Evolutionary conservation across 2,113 vertebrate species (phyloP), one percentile per base, ranked within the genome.

Genomic region (Scolopax mira): DNA sequence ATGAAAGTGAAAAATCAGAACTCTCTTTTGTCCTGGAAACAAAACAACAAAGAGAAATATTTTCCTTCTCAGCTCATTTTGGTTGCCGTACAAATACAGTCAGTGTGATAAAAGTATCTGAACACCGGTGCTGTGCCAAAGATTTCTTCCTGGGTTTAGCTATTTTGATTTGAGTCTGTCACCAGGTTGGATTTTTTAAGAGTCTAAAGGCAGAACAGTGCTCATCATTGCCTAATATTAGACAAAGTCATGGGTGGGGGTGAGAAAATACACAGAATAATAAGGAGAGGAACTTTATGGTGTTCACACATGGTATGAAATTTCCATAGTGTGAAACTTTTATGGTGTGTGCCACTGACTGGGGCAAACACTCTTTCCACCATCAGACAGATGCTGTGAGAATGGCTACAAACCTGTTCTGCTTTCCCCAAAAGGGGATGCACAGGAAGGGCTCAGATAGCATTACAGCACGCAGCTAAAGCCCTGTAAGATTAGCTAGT

Each of bases 31-130:
- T 88, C 66, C 70, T 89, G 74, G 89, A 90, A 92, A 69, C 79
- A 64, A 85, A 92, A 90, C 52, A 42, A 48, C 52, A 33, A 64
- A 66, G 81, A 66, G 52, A 69, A 87, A 84, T 73, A 64, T 90
- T 94, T 94, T 84, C 80, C 84, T 85, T 77, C 75, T 78, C 70
- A 49, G 79, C 57, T 93, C 86, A 31, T 69, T 64, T 58, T 85
- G 75, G 60, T 85, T 82, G 79, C 85, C 31, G 18, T 55, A 64
- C 49, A 89, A 74, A 49, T 15, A n/a, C 15, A 74, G 51, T 17
- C 41, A 23, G 72, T 8, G 66, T 61, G 77, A 84, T 46, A 46
- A 67, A 84, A 30, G 58, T 37, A 23, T 17, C 44, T 17, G 35
- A 75, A 22, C 9, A 2, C 46, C 18, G 24, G 57, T 30, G 57